These are phyloP conservation scores for Campaea margaritaria DNA, from an alignment of 2,888 invertebrate species.

Conservation along the genomic window DNA sequence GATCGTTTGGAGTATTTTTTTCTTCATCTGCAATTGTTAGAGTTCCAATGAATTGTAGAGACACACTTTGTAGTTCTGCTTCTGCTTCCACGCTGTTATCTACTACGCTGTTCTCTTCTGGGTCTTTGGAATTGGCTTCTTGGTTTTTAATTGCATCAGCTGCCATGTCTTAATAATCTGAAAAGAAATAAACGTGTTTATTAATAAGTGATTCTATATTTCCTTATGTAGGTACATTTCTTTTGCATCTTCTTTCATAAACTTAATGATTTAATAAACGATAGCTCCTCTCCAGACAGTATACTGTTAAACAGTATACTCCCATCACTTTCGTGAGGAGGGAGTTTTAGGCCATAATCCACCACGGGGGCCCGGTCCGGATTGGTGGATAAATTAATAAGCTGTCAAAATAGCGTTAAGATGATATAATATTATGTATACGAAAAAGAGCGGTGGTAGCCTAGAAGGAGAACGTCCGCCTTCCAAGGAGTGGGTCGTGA, in stretches of 20 bases:
- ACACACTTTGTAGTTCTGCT: not conserved
- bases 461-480: no score
- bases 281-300: no score
- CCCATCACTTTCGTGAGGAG: no score
- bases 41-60: not conserved
- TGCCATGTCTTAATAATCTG: slow-evolving; percentile 35
- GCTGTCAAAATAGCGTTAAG: no score
- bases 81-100: not conserved
- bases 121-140: slow-evolving; percentile 18
- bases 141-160: slow-evolving; percentile 15
- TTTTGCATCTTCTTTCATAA: not conserved
- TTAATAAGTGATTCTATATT: not conserved
- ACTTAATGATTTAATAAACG: no score
- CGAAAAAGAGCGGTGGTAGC: no score
- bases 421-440: no score
- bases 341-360: no score
- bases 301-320: no score
- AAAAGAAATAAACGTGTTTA: slow-evolving; percentile 7
- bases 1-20: slow-evolving; percentile 20
- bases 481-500: no score
- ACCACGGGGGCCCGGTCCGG: no score
- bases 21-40: slow-evolving; percentile 18
- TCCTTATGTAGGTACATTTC: not conserved
- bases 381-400: no score
- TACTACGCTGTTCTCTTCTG: slow-evolving; percentile 6